These are phyloP conservation scores for Tapera naevia DNA, from an alignment of 2,797 vertebrate species.

Conservation along the genomic window DNA sequence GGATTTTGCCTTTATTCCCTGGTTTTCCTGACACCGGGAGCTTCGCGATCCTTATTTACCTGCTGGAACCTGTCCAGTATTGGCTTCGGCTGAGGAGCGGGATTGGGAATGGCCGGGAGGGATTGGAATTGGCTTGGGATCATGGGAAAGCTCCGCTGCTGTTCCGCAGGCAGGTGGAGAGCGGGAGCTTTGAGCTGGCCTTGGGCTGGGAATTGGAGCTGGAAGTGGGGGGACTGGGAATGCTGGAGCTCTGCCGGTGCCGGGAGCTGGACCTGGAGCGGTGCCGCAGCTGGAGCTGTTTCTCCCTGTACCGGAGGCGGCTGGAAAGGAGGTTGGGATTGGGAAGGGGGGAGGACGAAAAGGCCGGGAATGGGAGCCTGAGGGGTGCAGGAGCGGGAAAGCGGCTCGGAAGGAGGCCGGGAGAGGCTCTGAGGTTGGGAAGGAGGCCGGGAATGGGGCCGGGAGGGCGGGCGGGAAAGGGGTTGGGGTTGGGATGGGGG, in stretches of 20 bases:
- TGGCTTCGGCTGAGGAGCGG: constrained; percentile 85
- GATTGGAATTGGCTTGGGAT: constrained; percentile 84
- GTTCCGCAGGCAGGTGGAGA: constrained; percentile 80
- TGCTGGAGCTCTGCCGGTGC: constrained; percentile 71
- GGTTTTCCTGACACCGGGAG: too few species aligned
- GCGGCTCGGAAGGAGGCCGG: constrained; percentile 70
- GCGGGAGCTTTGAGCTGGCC: constrained; percentile 54
- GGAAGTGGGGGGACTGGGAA: constrained; percentile 62
- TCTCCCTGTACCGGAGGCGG: background rate
- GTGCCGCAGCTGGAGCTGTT: background rate
- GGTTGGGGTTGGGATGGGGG: constrained; percentile 75
- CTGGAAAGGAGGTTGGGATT: background rate
- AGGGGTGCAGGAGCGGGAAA: constrained; percentile 84
- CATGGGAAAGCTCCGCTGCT: constrained; percentile 86
- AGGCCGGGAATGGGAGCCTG: constrained; percentile 77
- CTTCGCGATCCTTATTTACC: constrained; percentile 70
- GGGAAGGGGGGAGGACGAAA: constrained; percentile 80
- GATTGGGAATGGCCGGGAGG: constrained; percentile 79
- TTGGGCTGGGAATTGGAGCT: constrained; percentile 64
- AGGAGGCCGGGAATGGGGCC: constrained; percentile 66
- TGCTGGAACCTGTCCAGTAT: constrained; percentile 91
- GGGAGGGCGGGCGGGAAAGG: constrained; percentile 80
- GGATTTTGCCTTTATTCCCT: too few species aligned
- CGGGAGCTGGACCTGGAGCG: constrained; percentile 10
- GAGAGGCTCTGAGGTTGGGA: constrained; percentile 65